Evolutionary conservation across 2,113 vertebrate genomes (phyloP).

Genomic region (Oreochromis tanganicae): DNA sequence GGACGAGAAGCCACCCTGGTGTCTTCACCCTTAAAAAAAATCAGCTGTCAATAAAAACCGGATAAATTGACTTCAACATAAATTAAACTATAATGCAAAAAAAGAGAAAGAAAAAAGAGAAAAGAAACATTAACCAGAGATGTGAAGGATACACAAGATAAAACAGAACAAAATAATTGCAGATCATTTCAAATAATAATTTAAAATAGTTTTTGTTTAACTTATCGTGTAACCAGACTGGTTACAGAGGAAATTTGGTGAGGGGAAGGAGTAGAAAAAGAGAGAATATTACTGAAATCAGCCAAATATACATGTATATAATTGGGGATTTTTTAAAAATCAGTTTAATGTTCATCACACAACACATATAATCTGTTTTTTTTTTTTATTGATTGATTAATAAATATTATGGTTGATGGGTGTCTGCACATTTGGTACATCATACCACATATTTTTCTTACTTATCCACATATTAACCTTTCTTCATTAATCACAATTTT

Average conservation of each 20-base stretch:
- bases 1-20: not conserved
- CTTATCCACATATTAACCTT: not conserved
- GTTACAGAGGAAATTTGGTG: not conserved
- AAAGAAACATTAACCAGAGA: not conserved
- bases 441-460: not conserved
- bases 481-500: not conserved
- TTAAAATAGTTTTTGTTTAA: not conserved
- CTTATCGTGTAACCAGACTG: not conserved
- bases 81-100: not conserved
- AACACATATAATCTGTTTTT: not conserved
- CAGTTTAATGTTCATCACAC: not conserved
- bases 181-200: not conserved
- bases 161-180: not conserved
- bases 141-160: not conserved
- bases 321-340: not conserved
- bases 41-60: not conserved
- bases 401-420: not conserved
- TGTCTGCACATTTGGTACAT: not conserved
- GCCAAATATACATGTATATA: not conserved
- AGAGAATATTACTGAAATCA: not conserved
- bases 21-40: not conserved
- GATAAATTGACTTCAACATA: not conserved
- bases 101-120: not conserved
- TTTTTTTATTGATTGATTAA: not conserved
- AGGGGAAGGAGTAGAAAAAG: not conserved